These are phyloP conservation scores for Ostrea edulis DNA, from an alignment of 1,140 invertebrate species.

Conservation along the genomic window DNA sequence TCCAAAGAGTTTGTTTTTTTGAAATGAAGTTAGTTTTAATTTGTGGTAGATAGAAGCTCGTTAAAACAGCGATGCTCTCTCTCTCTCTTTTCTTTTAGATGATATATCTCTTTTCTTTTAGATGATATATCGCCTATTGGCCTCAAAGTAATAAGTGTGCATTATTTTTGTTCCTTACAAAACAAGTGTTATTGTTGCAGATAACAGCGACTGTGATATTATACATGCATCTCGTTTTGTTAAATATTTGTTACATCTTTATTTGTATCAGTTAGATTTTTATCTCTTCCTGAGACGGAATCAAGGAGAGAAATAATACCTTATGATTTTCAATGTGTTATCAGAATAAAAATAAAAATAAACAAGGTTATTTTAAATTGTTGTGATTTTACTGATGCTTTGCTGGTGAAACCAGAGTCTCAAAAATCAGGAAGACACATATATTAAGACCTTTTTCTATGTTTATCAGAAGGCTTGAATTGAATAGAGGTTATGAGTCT, in stretches of 20 bases:
- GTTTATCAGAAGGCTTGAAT: no score
- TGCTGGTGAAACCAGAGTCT: no score
- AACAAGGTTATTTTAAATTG: neutral
- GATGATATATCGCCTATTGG: neutral
- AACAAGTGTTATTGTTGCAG: slow-evolving; percentile 14
- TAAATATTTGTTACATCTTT: slow-evolving; percentile 23
- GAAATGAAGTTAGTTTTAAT: neutral
- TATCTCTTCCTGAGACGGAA: neutral
- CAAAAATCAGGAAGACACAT: no score
- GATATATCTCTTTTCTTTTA: neutral
- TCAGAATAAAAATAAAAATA: slow-evolving; percentile 15
- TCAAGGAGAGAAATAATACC: slow-evolving; percentile 5
- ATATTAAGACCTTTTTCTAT: no score
- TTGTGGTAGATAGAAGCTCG: neutral
- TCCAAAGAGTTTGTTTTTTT: neutral
- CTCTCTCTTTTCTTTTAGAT: neutral
- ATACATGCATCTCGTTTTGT: slow-evolving; percentile 17
- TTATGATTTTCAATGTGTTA: slow-evolving; percentile 23
- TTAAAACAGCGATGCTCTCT: neutral
- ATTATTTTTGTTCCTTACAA: neutral
- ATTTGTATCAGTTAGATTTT: slow-evolving; percentile 3
- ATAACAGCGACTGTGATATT: slow-evolving; percentile 28
- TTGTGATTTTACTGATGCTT: neutral
- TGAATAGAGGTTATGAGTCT: no score
- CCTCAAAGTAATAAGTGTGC: neutral